A percentile compares a stretch with the other conserved stretches of the same genome.
Evolutionary conservation across 2,888 invertebrate genomes (phyloP).

Genomic region (Trachelus tabidus): DNA sequence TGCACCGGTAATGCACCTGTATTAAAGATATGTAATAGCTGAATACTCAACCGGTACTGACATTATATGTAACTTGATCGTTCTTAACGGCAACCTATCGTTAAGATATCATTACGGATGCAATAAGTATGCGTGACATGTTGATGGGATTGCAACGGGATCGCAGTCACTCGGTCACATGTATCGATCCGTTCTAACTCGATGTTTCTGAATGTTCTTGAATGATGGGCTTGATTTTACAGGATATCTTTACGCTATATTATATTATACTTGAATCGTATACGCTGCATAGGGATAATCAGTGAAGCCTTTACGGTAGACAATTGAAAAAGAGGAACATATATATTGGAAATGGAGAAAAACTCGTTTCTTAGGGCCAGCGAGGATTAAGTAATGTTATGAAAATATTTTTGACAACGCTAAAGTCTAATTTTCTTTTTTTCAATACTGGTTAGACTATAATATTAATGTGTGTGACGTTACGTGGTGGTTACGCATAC

Average conservation of each 20-base stretch:
- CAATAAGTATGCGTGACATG: not conserved
- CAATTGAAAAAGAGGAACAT: slow-evolving; percentile 10
- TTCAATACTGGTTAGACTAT: not conserved
- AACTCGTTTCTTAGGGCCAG: slow-evolving; percentile 48
- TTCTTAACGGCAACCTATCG: not conserved
- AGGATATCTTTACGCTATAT: slow-evolving; percentile 12
- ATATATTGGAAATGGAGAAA: slow-evolving; percentile 16
- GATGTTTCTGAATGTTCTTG: slow-evolving; percentile 48
- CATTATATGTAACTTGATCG: not conserved
- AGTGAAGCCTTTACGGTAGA: slow-evolving; percentile 27
- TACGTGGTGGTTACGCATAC: not conserved
- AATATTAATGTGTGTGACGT: not conserved
- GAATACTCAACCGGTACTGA: not conserved
- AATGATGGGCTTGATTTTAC: slow-evolving; percentile 40
- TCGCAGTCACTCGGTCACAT: not conserved
- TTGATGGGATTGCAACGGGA: not conserved
- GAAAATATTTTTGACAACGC: not conserved
- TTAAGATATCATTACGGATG: not conserved
- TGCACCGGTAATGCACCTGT: not conserved
- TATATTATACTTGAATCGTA: slow-evolving; percentile 2
- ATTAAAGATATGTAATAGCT: not conserved
- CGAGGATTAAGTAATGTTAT: slow-evolving; percentile 65
- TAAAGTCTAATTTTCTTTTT: not conserved
- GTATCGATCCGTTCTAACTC: not conserved
- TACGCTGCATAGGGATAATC: slow-evolving; percentile 8